A percentile compares a stretch with the other conserved stretches of the same genome.
phyloP scores from a whole-genome alignment of 2,113 vertebrate genomes.

The Cranoglanis bouderius region DNA sequence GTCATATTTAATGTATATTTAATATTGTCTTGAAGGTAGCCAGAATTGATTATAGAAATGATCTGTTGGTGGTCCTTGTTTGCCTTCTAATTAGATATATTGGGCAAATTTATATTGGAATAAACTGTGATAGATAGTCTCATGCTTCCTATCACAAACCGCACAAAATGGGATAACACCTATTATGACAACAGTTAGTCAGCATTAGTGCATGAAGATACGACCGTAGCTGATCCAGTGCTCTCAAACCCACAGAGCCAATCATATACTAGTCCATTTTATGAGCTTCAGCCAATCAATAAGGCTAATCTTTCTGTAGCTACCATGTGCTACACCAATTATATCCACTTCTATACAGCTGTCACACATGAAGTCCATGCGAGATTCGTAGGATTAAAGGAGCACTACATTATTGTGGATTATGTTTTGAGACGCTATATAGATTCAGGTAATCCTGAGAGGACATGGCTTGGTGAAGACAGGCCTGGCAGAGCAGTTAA shows the following conservation, averaged over 20 bases:
- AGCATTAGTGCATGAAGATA: not conserved
- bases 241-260: not conserved
- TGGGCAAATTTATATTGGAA: not conserved
- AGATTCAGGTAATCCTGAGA: not conserved
- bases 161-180: not conserved
- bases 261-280: not conserved
- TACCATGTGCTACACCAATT: not conserved
- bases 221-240: not conserved
- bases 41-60: not conserved
- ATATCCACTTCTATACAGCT: not conserved
- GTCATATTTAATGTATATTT: not conserved
- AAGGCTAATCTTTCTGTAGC: not conserved
- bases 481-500: not conserved
- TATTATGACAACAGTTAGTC: not conserved
- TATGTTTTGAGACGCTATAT: not conserved
- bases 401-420: not conserved
- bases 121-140: not conserved
- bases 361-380: conserved; percentile 2
- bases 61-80: not conserved
- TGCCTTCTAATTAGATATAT: not conserved
- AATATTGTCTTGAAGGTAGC: not conserved
- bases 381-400: conserved; percentile 9
- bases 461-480: not conserved
- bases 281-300: not conserved
- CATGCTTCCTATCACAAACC: not conserved